phyloP scores from a whole-genome alignment of 2,888 invertebrate species.

The Aporophyla nigra region DNA sequence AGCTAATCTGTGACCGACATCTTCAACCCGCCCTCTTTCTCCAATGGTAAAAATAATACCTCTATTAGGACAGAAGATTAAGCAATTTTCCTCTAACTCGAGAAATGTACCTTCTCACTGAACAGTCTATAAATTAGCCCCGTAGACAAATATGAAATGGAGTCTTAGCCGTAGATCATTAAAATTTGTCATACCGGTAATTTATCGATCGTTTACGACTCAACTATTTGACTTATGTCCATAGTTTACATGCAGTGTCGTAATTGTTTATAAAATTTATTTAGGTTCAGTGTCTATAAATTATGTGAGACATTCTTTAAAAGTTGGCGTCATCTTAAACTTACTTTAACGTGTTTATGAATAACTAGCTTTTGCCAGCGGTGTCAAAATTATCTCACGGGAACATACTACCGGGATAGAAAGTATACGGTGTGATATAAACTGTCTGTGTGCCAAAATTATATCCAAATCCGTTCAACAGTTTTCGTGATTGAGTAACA shows the following conservation, averaged over 20 bases:
- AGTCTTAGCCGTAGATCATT: slow-evolving; percentile 42
- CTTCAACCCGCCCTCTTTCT: background rate
- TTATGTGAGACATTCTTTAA: slow-evolving; percentile 1
- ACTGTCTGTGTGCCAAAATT: too few species aligned
- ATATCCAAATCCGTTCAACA: too few species aligned
- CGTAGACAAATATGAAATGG: slow-evolving; percentile 42
- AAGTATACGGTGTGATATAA: too few species aligned
- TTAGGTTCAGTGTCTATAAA: background rate
- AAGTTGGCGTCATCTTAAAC: background rate
- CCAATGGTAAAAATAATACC: slow-evolving; percentile 37
- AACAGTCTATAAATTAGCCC: slow-evolving; percentile 39
- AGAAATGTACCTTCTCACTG: slow-evolving; percentile 21
- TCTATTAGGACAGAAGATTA: slow-evolving; percentile 40
- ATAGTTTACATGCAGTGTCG: slow-evolving; percentile 26
- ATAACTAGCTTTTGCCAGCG: too few species aligned
- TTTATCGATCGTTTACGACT: slow-evolving; percentile 52
- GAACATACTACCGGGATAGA: too few species aligned
- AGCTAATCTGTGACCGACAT: slow-evolving; percentile 18
- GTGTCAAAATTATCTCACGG: too few species aligned
- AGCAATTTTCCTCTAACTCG: slow-evolving; percentile 36
- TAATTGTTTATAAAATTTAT: slow-evolving; percentile 47
- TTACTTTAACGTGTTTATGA: background rate
- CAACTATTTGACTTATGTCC: slow-evolving; percentile 41
- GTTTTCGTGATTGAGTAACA: too few species aligned
- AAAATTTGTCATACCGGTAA: slow-evolving; percentile 48